These are phyloP conservation scores for Tachuris rubrigastra DNA, from an alignment of 2,113 vertebrate species.

Conservation along the genomic window DNA sequence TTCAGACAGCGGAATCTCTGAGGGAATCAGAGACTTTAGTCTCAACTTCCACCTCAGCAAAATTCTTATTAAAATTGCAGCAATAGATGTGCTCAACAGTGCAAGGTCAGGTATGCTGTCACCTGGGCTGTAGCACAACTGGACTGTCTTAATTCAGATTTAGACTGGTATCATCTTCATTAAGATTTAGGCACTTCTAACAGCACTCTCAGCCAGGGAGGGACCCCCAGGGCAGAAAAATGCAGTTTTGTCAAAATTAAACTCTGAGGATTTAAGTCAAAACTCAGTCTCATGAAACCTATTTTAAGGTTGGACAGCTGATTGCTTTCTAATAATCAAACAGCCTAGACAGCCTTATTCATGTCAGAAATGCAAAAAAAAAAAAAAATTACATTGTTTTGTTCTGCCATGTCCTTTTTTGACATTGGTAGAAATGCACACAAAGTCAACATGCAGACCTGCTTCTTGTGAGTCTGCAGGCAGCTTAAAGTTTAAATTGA, in stretches of 20 bases:
- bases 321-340: not conserved
- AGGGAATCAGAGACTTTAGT: not conserved
- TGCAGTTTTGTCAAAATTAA: accelerated
- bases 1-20: not conserved
- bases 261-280: not conserved
- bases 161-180: not conserved
- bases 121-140: not conserved
- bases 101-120: not conserved
- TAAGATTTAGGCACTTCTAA: not conserved
- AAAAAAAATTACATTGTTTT: not conserved
- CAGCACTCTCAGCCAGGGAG: not conserved
- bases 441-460: not conserved
- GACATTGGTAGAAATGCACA: not conserved
- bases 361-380: not conserved
- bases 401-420: not conserved
- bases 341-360: not conserved
- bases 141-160: not conserved
- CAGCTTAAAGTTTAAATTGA: not conserved
- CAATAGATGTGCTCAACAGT: not conserved
- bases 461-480: not conserved
- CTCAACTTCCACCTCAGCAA: accelerated
- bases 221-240: not conserved
- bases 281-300: not conserved
- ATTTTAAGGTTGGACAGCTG: not conserved
- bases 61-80: not conserved